These are phyloP conservation scores for Acridotheres tristis DNA, from an alignment of 2,797 vertebrate species.

Conservation along the genomic window DNA sequence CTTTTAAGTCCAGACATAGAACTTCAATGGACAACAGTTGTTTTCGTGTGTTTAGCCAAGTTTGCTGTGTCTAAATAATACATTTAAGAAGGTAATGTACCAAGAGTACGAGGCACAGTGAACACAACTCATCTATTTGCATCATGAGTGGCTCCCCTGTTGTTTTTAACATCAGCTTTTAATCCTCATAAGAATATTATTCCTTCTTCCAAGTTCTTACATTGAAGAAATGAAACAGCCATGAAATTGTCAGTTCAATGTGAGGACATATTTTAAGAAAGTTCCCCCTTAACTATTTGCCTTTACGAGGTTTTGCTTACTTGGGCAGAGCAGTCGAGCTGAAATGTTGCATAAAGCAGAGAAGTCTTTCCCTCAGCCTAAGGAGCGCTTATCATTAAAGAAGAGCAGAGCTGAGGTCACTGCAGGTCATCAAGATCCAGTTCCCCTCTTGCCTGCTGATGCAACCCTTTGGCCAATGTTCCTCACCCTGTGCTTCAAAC, in stretches of 20 bases:
- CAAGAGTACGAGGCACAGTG: not conserved
- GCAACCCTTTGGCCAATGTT: not conserved
- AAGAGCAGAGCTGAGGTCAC: not conserved
- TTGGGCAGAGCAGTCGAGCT: not conserved
- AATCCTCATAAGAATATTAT: not conserved
- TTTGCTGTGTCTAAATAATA: not conserved
- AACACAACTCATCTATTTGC: not conserved
- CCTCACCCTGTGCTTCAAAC: not conserved
- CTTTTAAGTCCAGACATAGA: not conserved
- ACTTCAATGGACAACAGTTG: not conserved
- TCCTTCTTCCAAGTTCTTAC: not conserved
- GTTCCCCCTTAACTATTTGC: not conserved
- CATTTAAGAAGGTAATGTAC: not conserved
- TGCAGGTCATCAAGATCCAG: not conserved
- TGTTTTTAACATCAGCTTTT: not conserved
- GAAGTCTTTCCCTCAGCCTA: not conserved
- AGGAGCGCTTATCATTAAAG: not conserved
- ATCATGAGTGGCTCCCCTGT: not conserved
- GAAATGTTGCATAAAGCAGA: not conserved
- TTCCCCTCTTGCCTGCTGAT: not conserved
- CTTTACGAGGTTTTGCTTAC: not conserved
- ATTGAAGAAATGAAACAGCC: not conserved
- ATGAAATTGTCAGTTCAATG: not conserved
- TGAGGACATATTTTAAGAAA: not conserved
- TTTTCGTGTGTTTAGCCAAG: not conserved